Conservation (phyloP, 2,888 invertebrate species). For the Limulus polyphemus region DNA sequence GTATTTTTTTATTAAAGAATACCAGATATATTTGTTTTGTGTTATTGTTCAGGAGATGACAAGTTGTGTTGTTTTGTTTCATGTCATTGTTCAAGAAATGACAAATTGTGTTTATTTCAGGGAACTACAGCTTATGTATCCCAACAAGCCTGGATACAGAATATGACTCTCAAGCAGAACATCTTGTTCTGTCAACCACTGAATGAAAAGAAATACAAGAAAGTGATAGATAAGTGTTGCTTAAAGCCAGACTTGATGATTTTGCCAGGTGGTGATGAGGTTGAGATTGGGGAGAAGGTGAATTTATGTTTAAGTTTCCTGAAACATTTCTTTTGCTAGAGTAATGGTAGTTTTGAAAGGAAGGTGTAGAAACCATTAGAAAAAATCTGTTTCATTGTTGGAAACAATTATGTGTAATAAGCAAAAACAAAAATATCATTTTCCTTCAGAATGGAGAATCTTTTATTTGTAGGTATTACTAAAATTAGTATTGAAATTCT, state of each 20-base stretch:
- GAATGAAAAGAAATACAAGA: constrained; percentile 44
- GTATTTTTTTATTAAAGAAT: too few relatives aligned
- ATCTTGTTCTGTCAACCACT: constrained; percentile 72
- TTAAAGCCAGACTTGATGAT: constrained; percentile 48
- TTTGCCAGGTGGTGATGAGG: constrained; percentile 81
- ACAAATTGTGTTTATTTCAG: constrained; percentile 29
- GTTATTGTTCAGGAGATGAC: too few relatives aligned
- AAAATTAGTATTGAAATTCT: too few relatives aligned
- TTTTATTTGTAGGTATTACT: too few relatives aligned
- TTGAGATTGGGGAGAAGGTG: constrained; percentile 92
- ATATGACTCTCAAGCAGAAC: constrained; percentile 82
- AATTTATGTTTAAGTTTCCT: constrained; percentile 6
- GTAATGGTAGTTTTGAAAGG: too few relatives aligned
- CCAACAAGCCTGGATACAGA: constrained; percentile 97
- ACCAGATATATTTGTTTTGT: too few relatives aligned
- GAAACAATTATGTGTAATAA: too few relatives aligned
- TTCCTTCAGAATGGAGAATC: too few relatives aligned
- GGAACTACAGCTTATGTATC: constrained; percentile 73
- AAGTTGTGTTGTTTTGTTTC: not conserved
- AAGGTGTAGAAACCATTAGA: too few relatives aligned
- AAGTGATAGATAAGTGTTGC: constrained; percentile 26
- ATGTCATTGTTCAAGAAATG: not conserved
- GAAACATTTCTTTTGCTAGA: too few relatives aligned
- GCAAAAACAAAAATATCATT: too few relatives aligned
- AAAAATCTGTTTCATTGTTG: too few relatives aligned